Evolutionary conservation across 92 coral and sea anemone species (phyloP).

Genomic region (Bergia sp.): DNA sequence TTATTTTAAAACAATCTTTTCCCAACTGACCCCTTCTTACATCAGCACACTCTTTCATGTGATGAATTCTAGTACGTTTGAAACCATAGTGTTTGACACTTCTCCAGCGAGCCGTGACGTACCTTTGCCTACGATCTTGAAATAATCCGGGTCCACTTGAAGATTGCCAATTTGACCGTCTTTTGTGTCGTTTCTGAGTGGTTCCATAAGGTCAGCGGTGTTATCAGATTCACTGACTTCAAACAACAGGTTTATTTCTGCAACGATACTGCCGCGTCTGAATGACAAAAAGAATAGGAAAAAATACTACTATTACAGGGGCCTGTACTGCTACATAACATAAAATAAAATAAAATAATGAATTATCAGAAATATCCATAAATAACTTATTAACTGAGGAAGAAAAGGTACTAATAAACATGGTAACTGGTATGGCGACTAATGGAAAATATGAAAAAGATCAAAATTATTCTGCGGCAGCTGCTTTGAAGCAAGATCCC

Average conservation of each 20-base stretch:
- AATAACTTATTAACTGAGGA: too few relatives aligned
- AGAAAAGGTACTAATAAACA: too few relatives aligned
- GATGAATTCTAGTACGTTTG: too few relatives aligned
- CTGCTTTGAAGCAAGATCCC: too few relatives aligned
- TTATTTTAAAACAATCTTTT: too few relatives aligned
- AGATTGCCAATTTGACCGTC: background rate
- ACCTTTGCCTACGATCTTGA: conserved; percentile 3
- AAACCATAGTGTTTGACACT: too few relatives aligned
- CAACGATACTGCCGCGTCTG: conserved; percentile 24
- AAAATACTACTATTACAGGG: background rate
- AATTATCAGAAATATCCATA: background rate
- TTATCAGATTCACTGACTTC: background rate
- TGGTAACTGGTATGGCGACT: too few relatives aligned
- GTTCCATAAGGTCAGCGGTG: conserved; percentile 1
- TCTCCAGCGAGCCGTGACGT: background rate
- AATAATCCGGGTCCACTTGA: conserved; percentile 5
- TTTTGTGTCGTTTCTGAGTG: background rate
- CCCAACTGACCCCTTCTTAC: too few relatives aligned
- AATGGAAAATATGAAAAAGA: too few relatives aligned
- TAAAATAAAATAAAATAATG: background rate
- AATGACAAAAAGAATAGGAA: background rate
- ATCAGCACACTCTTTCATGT: too few relatives aligned
- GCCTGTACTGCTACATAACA: too few relatives aligned
- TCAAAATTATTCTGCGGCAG: too few relatives aligned
- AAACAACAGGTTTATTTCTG: conserved; percentile 4